Percentiles rank a stretch among this genome's conserved stretches.
phyloP scores from a whole-genome alignment of 2,113 vertebrate species.

The Athene noctua region DNA sequence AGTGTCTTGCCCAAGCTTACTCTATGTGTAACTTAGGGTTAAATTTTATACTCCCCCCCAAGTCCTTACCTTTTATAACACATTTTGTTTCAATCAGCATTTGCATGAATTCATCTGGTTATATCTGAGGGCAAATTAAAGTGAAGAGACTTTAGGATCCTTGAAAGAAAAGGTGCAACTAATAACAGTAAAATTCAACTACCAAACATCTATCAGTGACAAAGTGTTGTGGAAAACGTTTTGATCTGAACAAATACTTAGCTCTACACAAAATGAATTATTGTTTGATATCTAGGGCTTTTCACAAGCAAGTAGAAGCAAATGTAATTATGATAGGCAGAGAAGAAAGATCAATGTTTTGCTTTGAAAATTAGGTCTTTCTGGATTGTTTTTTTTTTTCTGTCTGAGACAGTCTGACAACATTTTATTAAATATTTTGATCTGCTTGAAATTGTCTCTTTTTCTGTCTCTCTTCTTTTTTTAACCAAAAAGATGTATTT shows the following conservation, averaged over 20 bases:
- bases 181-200: neutral
- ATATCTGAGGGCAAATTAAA: neutral
- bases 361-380: slow-evolving; percentile 20
- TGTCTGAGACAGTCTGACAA: neutral
- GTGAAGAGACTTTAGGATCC: neutral
- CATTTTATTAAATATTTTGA: slow-evolving; percentile 14
- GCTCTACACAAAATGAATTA: neutral
- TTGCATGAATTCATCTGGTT: neutral
- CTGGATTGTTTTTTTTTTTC: slow-evolving; percentile 13
- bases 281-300: neutral
- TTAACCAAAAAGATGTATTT: neutral
- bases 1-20: neutral
- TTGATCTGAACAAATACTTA: neutral
- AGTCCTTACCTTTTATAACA: neutral
- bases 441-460: neutral
- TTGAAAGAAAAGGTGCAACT: neutral
- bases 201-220: neutral
- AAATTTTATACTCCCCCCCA: neutral
- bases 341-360: slow-evolving; percentile 19
- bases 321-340: slow-evolving; percentile 2
- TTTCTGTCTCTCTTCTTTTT: neutral
- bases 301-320: neutral
- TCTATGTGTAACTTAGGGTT: neutral
- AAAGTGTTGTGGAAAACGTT: neutral
- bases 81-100: neutral